Conservation (phyloP, 2,888 invertebrate species). For the Agriopis marginaria region DNA sequence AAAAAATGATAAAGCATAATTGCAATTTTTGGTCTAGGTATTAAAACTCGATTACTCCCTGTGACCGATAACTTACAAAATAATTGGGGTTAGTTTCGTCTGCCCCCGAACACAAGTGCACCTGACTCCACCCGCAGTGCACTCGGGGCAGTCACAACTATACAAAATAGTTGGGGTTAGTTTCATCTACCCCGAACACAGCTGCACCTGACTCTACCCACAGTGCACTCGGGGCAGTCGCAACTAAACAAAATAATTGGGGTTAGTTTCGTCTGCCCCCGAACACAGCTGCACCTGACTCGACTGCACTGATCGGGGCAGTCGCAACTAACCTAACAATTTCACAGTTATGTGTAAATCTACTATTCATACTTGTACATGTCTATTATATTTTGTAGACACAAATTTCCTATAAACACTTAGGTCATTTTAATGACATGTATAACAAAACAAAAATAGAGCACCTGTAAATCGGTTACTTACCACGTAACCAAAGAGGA, state of each 20-base stretch:
- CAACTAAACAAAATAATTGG: not conserved
- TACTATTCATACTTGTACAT: not conserved
- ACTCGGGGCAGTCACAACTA: not conserved
- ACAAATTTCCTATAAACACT: constrained; percentile 28
- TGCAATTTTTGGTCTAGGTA: constrained; percentile 39
- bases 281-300: too few species aligned
- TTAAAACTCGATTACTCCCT: constrained; percentile 54
- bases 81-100: constrained; percentile 2
- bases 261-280: too few species aligned
- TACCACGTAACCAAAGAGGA: not conserved
- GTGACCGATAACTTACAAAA: constrained; percentile 55
- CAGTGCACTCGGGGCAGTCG: not conserved
- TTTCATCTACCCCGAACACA: too few species aligned
- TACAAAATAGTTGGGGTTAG: not conserved
- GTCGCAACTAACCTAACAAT: not conserved
- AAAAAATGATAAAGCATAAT: constrained; percentile 18
- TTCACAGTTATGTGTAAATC: constrained; percentile 38
- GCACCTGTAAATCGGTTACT: not conserved
- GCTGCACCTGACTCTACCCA: too few species aligned
- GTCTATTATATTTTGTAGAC: constrained; percentile 26
- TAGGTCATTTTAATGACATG: too few species aligned
- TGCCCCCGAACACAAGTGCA: not conserved
- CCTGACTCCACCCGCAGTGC: too few species aligned
- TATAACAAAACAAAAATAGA: constrained; percentile 5
- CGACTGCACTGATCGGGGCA: not conserved